phyloP scores from a whole-genome alignment of 2,888 invertebrate species.

The Tetanocera ferruginea region DNA sequence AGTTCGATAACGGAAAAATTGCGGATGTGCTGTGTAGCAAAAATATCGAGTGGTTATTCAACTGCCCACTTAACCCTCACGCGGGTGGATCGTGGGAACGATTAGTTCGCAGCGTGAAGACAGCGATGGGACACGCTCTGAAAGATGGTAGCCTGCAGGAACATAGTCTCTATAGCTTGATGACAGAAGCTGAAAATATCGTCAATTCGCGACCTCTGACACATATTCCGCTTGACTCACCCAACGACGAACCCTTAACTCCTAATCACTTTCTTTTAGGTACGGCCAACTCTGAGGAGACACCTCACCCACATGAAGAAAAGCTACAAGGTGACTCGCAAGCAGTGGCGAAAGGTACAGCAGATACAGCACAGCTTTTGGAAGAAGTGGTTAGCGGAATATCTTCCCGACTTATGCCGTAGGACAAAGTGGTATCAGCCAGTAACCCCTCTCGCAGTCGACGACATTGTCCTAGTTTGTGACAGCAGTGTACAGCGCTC shows the following conservation, averaged over 20 bases:
- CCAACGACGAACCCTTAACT: constrained; percentile 19
- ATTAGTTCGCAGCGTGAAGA: constrained; percentile 30
- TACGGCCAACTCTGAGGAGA: constrained; percentile 19
- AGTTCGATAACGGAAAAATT: neutral
- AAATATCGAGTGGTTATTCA: constrained; percentile 27
- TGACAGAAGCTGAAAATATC: constrained; percentile 37
- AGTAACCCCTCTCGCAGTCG: constrained; percentile 11
- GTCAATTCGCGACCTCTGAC: constrained; percentile 36
- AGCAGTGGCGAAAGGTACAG: constrained; percentile 33
- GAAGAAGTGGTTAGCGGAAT: constrained; percentile 16
- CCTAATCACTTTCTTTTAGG: constrained; percentile 36
- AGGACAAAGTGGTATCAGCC: constrained; percentile 36
- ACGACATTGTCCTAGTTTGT: constrained; percentile 32
- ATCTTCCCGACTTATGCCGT: constrained; percentile 21
- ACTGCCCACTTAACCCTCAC: constrained; percentile 30
- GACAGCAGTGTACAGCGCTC: constrained; percentile 37
- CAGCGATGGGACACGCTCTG: constrained; percentile 4
- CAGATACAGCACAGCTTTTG: constrained; percentile 23
- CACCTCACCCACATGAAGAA: constrained; percentile 30
- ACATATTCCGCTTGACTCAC: constrained; percentile 18
- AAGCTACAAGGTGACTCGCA: constrained; percentile 16
- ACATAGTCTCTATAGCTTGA: constrained; percentile 24
- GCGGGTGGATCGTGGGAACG: constrained; percentile 41
- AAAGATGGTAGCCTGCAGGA: constrained; percentile 8
- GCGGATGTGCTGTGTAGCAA: neutral